Evolutionary conservation across 2,113 vertebrate species (phyloP).

Genomic region (Hippocampus barbouri): DNA sequence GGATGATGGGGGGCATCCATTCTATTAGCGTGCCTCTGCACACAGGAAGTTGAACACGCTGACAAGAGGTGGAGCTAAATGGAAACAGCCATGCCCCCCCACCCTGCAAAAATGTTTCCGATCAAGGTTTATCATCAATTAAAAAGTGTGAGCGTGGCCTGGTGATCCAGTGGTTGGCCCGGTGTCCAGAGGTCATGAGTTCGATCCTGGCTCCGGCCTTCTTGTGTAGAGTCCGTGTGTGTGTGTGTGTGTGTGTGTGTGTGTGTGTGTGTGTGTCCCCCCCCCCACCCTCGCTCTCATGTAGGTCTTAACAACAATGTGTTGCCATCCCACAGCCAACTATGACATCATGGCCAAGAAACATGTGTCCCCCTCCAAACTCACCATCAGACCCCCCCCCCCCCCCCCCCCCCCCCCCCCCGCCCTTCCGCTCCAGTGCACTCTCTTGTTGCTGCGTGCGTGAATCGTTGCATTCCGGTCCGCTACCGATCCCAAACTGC

Average conservation of each 20-base stretch:
- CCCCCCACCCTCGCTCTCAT: background rate
- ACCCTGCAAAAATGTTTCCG: too few species aligned
- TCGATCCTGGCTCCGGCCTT: too few species aligned
- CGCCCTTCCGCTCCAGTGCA: constrained; percentile 64
- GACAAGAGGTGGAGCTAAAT: background rate
- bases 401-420: too few species aligned
- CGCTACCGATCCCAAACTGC: constrained; percentile 49
- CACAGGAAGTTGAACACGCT: constrained; percentile 29
- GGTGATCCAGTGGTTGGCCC: too few species aligned
- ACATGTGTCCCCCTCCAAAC: constrained; percentile 49
- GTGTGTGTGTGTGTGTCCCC: too few species aligned
- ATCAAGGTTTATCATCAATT: too few species aligned
- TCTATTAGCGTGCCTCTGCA: constrained; percentile 8
- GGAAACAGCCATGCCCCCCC: background rate
- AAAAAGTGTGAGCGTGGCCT: too few species aligned
- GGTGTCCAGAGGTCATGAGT: too few species aligned
- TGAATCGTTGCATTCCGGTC: constrained; percentile 63
- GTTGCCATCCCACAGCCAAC: constrained; percentile 41
- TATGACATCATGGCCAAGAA: constrained; percentile 57
- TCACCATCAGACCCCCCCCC: constrained; percentile 44
- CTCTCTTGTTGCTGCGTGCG: constrained; percentile 61
- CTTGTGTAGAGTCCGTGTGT: too few species aligned
- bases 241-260: too few species aligned
- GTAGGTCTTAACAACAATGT: constrained; percentile 50
- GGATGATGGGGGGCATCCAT: constrained; percentile 13